These are phyloP conservation scores for Halictus quadricinctus DNA, from an alignment of 2,888 invertebrate genomes.

Conservation along the genomic window DNA sequence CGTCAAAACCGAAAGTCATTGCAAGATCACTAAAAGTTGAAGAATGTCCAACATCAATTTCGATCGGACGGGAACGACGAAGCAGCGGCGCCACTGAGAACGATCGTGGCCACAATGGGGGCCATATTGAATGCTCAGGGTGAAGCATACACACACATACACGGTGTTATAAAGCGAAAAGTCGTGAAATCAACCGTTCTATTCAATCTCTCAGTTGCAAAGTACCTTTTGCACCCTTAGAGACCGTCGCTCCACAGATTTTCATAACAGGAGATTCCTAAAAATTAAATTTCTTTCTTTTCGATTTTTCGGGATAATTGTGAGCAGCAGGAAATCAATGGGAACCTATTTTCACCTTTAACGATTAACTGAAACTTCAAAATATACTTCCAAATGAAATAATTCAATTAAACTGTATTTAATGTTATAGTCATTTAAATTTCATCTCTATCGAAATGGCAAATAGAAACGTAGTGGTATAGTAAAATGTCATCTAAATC, in stretches of 20 bases:
- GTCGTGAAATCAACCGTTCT: background rate
- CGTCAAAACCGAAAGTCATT: background rate
- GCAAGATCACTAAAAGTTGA: background rate
- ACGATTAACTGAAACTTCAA: too few species aligned
- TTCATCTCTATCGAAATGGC: too few species aligned
- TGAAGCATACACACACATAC: background rate
- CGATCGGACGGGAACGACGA: background rate
- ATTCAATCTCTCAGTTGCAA: background rate
- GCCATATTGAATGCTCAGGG: background rate
- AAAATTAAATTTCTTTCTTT: background rate
- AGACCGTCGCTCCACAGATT: background rate
- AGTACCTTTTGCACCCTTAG: background rate
- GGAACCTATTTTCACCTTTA: too few species aligned
- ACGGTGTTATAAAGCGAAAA: background rate
- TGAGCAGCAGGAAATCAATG: too few species aligned
- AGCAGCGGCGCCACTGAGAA: background rate
- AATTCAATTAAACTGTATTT: too few species aligned
- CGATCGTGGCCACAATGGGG: background rate
- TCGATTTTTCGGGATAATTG: too few species aligned
- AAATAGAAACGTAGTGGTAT: too few species aligned
- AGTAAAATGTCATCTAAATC: too few species aligned
- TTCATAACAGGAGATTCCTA: background rate
- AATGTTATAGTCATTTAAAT: too few species aligned
- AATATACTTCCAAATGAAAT: too few species aligned
- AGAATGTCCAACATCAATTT: constrained; percentile 8